These are phyloP conservation scores for Drosophila parthenogenetica DNA, from an alignment of 2,888 invertebrate species.

Conservation along the genomic window DNA sequence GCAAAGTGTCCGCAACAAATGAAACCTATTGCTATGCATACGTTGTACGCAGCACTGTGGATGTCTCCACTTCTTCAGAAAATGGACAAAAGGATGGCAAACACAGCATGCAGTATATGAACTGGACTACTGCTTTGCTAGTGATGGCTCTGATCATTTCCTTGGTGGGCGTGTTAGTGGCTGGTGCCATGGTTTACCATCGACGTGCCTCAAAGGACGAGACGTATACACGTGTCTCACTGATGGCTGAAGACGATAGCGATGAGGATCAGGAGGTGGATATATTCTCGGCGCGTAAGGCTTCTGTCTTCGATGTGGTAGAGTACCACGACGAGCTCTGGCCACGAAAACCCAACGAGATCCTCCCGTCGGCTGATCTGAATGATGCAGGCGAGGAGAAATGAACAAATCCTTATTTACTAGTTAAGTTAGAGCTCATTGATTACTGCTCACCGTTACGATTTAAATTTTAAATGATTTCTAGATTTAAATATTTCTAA, in stretches of 20 bases:
- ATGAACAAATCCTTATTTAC: constrained; percentile 4
- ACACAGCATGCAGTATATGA: constrained; percentile 39
- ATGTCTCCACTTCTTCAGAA: constrained; percentile 33
- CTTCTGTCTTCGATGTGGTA: constrained; percentile 24
- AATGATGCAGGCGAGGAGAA: constrained; percentile 10
- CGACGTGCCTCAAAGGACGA: constrained; percentile 46
- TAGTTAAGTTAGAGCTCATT: constrained; percentile 4
- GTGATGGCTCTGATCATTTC: constrained; percentile 53
- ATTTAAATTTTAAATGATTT: constrained; percentile 1
- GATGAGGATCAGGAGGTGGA: constrained; percentile 61
- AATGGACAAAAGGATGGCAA: background rate
- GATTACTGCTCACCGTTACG: constrained; percentile 6
- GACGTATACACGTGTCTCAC: constrained; percentile 76
- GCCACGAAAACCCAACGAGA: constrained; percentile 11
- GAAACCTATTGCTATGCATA: constrained; percentile 83
- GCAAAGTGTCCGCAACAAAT: constrained; percentile 62
- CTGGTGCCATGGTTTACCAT: constrained; percentile 45
- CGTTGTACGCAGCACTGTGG: constrained; percentile 78
- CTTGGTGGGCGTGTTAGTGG: constrained; percentile 41
- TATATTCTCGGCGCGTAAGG: constrained; percentile 42
- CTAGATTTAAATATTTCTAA: background rate
- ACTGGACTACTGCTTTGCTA: constrained; percentile 68
- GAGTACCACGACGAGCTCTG: constrained; percentile 59
- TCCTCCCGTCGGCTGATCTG: background rate
- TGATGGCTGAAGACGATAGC: constrained; percentile 65